Conservation (phyloP, 2,797 vertebrate genomes). For the Mastacembelus armatus region DNA sequence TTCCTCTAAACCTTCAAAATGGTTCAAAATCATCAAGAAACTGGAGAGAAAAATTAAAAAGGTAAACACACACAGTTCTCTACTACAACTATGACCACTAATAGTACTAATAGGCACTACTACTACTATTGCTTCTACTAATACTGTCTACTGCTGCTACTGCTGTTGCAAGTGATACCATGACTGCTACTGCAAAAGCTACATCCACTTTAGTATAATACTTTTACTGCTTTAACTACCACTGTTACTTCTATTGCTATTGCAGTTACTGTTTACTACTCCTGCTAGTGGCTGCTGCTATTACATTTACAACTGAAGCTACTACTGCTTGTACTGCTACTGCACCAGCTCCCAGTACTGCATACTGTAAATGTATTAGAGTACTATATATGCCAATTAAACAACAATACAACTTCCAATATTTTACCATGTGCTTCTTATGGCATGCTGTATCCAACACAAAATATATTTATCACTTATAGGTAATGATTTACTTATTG, state of each 20-base stretch:
- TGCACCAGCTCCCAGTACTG: too few relatives aligned
- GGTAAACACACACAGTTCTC: too few relatives aligned
- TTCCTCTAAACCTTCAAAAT: constrained; percentile 37
- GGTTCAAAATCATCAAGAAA: constrained; percentile 48
- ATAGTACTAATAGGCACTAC: not conserved
- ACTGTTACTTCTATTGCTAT: not conserved
- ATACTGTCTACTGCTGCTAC: not conserved
- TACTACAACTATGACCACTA: too few relatives aligned
- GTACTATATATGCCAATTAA: not conserved
- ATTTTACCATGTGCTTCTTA: not conserved
- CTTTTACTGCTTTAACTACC: not conserved
- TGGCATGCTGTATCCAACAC: too few relatives aligned
- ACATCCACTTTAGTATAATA: too few relatives aligned
- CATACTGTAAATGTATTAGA: not conserved
- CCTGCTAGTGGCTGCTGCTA: too few relatives aligned
- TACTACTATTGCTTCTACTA: too few relatives aligned
- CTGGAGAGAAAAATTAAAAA: constrained; percentile 66
- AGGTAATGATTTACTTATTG: too few relatives aligned
- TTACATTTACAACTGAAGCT: not conserved
- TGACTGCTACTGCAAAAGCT: not conserved
- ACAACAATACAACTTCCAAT: not conserved
- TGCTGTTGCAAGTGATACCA: not conserved
- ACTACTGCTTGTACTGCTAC: not conserved
- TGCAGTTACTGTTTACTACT: not conserved
- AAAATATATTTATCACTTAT: too few relatives aligned